Percentiles rank a stretch among this genome's conserved stretches.
Evolutionary conservation across 2,888 invertebrate genomes (phyloP).

Genomic region (Drosophila fulvimacula): DNA sequence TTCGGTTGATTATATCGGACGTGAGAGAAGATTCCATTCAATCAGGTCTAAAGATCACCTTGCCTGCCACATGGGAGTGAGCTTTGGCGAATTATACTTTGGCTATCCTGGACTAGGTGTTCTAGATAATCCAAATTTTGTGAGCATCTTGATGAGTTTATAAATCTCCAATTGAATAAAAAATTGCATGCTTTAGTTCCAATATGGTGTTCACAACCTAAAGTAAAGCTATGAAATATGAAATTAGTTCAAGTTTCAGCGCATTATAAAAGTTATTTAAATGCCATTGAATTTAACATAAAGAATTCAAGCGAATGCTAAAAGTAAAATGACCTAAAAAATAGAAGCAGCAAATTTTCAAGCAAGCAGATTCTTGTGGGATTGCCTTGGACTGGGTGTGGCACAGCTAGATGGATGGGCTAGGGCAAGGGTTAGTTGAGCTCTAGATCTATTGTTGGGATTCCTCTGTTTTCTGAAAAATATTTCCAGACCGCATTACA

Average conservation of each 20-base stretch:
- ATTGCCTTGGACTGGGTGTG: background rate
- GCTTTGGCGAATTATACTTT: no score
- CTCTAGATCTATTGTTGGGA: slow-evolving; percentile 21
- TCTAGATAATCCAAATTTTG: no score
- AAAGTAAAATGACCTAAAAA: background rate
- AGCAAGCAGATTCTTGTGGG: slow-evolving; percentile 1
- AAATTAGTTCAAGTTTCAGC: background rate
- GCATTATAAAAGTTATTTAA: background rate
- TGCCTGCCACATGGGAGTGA: no score
- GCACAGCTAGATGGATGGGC: background rate
- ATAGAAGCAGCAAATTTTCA: background rate
- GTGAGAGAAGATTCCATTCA: no score
- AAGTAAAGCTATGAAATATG: no score
- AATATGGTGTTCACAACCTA: no score
- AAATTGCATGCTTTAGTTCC: no score
- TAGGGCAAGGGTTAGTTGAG: background rate
- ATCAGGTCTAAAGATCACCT: no score
- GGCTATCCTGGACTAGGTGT: no score
- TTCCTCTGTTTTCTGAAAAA: slow-evolving; percentile 32
- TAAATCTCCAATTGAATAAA: no score
- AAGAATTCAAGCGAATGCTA: background rate
- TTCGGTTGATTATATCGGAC: no score
- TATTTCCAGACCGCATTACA: slow-evolving; percentile 63
- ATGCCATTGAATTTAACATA: background rate
- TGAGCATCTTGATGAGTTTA: no score